phyloP scores from a whole-genome alignment of 2,797 vertebrate genomes.

The Coluber constrictor region DNA sequence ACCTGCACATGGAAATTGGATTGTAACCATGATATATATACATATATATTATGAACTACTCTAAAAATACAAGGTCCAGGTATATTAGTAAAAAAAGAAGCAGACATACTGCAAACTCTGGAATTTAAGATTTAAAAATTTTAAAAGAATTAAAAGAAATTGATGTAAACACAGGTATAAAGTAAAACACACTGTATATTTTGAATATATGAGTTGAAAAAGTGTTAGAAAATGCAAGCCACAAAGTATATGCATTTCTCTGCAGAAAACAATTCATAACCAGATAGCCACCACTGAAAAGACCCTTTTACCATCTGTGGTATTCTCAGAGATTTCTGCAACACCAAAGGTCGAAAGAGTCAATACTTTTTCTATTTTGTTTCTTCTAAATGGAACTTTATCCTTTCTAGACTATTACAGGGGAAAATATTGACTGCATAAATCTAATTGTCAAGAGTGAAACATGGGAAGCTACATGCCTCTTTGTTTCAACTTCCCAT shows the following conservation, averaged over 20 bases:
- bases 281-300: neutral
- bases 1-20: slow-evolving; percentile 20
- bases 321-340: neutral
- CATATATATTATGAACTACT: too few relatives aligned
- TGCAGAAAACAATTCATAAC: neutral
- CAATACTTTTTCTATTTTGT: neutral
- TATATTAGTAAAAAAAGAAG: too few relatives aligned
- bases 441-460: neutral
- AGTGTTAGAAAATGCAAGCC: neutral
- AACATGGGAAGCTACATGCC: too few relatives aligned
- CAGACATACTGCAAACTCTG: too few relatives aligned
- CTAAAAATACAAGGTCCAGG: too few relatives aligned
- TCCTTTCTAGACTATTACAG: neutral
- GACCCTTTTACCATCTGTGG: neutral
- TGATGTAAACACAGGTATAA: neutral
- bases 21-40: neutral
- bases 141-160: neutral
- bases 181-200: neutral
- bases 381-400: neutral
- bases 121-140: too few relatives aligned
- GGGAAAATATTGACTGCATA: neutral
- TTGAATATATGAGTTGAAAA: neutral
- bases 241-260: neutral
- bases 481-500: too few relatives aligned
- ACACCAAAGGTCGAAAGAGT: neutral